Evolutionary conservation across 2,888 invertebrate genomes (phyloP), one percentile per base, ranked within the genome.

Genomic region (Rotaria socialis): DNA sequence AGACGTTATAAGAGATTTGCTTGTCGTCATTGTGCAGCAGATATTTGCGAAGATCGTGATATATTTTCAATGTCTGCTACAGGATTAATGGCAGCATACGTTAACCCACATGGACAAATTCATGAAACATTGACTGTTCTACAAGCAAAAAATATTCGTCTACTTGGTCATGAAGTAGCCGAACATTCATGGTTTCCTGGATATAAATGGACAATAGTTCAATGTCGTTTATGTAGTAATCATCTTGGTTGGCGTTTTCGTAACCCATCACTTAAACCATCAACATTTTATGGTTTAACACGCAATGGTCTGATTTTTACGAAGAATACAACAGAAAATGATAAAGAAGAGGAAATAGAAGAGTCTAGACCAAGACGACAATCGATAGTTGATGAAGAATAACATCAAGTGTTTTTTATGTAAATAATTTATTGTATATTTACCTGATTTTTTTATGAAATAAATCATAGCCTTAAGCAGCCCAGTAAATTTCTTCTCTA

Each of bases 141-240:
- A 87, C 89, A 90, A 85, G 90, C 90, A 6, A 88, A 88, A 22
- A 90, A 90, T 87, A 90, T 94, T 27, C 88, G 89, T 19, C 88
- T 90, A 55, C 91, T 92, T 55, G 92, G 92, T 10, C 89, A 91
- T 84, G 93, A 94, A 1, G 94, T 94, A 2, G 93, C 93, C n/a
- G 93, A 94, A 88, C 94, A 94, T 89, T 94, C 94, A 88, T 95
- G 95, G 95, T 95, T 95, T 91, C 95, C 95, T 11, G 95, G 95
- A 50, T 95, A 95, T 90, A 93, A 94, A 10, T 95, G 95, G 95
- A 94, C 94, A 55, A 94, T 95, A 86, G 93, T 94, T 58, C 92
- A 93, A 87, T 95, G 95, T 89, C 91, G 91, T 85, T 90, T 91
- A 43, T 95, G 95, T 90, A 90, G 91, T 80, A 92, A 91, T 84